These are phyloP conservation scores for Pangasius krempfi DNA, from an alignment of 2,797 vertebrate species.

Conservation along the genomic window DNA sequence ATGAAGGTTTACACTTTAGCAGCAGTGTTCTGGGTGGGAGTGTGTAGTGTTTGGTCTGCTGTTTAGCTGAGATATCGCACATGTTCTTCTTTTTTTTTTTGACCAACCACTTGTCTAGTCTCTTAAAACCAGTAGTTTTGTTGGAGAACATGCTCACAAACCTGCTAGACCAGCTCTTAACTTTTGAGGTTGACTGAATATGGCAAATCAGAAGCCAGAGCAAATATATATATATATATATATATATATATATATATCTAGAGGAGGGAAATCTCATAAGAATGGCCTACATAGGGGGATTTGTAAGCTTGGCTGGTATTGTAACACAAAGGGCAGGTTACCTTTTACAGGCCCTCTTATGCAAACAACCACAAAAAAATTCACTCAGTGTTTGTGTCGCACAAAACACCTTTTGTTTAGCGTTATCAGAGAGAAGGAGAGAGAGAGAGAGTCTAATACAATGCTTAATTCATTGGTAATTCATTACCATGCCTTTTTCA, in stretches of 20 bases:
- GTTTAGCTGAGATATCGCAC: not conserved
- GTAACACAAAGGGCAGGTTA: slow-evolving; percentile 50
- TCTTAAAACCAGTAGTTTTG: not conserved
- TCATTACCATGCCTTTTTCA: not conserved
- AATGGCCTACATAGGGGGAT: slow-evolving; percentile 32
- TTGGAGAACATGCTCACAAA: not conserved
- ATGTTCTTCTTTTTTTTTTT: not conserved
- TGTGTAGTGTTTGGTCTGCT: not conserved
- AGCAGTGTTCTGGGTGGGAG: not conserved
- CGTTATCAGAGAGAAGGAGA: slow-evolving; percentile 31
- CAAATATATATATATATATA: not conserved
- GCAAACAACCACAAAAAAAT: slow-evolving; percentile 58
- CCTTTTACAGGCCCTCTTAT: slow-evolving; percentile 51
- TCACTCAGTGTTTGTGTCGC: slow-evolving; percentile 54
- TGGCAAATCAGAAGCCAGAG: slow-evolving; percentile 9
- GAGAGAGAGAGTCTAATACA: slow-evolving; percentile 35
- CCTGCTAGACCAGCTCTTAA: not conserved
- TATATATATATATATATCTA: too few species aligned
- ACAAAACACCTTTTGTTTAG: slow-evolving; percentile 59
- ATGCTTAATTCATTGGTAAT: slow-evolving; percentile 1
- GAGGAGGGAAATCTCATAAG: not conserved
- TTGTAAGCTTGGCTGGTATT: slow-evolving; percentile 44
- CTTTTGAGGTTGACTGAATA: not conserved
- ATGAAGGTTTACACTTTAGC: not conserved
- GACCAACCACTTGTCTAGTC: not conserved